A percentile compares a stretch with the other conserved stretches of the same genome.
Evolutionary conservation across 2,888 invertebrate species (phyloP).

Genomic region (Andrena trimmerana): DNA sequence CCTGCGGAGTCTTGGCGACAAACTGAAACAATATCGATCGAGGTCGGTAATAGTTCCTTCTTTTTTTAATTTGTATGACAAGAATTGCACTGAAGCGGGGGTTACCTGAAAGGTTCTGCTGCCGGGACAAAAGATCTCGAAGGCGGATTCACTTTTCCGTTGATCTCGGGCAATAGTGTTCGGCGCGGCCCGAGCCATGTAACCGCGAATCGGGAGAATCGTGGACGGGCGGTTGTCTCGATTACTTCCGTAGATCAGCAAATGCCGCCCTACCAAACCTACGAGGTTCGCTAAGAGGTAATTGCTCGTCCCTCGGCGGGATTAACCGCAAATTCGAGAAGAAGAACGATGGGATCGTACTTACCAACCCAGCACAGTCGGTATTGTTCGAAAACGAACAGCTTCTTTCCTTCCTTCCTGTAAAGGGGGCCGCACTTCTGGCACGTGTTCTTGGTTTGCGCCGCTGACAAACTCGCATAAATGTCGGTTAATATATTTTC

Average conservation of each 20-base stretch:
- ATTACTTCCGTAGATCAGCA: slow-evolving; percentile 80
- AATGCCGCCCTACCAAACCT: slow-evolving; percentile 79
- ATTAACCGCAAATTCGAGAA: not conserved
- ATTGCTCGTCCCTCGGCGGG: not conserved
- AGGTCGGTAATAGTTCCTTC: slow-evolving; percentile 1
- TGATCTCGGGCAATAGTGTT: slow-evolving; percentile 73
- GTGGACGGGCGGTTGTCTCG: slow-evolving; percentile 77
- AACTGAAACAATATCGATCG: slow-evolving; percentile 70
- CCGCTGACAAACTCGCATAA: slow-evolving; percentile 75
- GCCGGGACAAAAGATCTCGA: slow-evolving; percentile 81
- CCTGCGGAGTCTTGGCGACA: slow-evolving; percentile 76
- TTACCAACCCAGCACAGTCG: slow-evolving; percentile 79
- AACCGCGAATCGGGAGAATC: slow-evolving; percentile 78
- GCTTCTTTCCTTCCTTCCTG: slow-evolving; percentile 69
- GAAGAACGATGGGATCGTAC: not conserved
- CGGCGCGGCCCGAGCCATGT: slow-evolving; percentile 79
- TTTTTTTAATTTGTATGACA: not conserved
- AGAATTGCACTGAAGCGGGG: not conserved
- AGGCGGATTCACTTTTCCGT: slow-evolving; percentile 79
- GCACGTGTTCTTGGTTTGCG: slow-evolving; percentile 71
- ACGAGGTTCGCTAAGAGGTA: not conserved
- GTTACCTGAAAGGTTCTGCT: slow-evolving; percentile 78
- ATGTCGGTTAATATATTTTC: slow-evolving; percentile 67
- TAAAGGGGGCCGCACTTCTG: slow-evolving; percentile 76
- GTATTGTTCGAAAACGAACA: slow-evolving; percentile 76